Evolutionary conservation across 2,797 vertebrate genomes (phyloP), one percentile per base, ranked within the genome.

Genomic region (Agapornis canus): DNA sequence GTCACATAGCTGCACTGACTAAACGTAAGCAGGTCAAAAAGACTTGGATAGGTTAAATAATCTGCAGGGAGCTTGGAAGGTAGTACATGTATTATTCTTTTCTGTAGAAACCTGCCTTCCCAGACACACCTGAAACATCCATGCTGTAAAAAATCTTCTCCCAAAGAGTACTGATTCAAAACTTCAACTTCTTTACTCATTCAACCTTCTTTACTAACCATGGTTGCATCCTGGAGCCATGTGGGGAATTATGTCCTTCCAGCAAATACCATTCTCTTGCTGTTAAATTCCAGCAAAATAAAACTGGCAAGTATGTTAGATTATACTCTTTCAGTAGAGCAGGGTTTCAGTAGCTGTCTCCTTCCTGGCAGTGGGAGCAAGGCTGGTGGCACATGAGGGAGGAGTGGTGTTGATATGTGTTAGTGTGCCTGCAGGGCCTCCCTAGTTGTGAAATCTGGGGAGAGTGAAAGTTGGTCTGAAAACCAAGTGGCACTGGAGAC

Each of bases 21-120:
- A 84, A 64, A 69, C 59, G 43, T n/a, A 54, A 45, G 63, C 59
- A 86, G 51, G 35, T 69, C 63, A 86, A 72, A 42, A 81, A 42
- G 40, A 25, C 43, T 61, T 49, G 29, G 4, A 40, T 52, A 60
- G 21, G 27, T 64, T 65, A 81, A 65, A 83, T 52, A 68, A 65
- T 45, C 48, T 52, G 23, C 72, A 71, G 54, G 1, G 1, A 43
- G 47, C 64, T 71, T 88, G 65, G 15, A 82, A 77, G 29, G 60
- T 70, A 87, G 45, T 70, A 40, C 10, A 5, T 21, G n/a, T 10
- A 14, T 81, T 78, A 48, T 11, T 78, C 31, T 5, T 75, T 82
- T 51, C 52, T 56, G 3, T 16, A 83, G 61, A 81, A 75, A 79
- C 25, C 27, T 66, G 42, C 57, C 42, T 86, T 89, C 43, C 37